A percentile compares a stretch with the other conserved stretches of the same genome.
Conservation (phyloP, 2,888 invertebrate species). For the Serripes groenlandicus region DNA sequence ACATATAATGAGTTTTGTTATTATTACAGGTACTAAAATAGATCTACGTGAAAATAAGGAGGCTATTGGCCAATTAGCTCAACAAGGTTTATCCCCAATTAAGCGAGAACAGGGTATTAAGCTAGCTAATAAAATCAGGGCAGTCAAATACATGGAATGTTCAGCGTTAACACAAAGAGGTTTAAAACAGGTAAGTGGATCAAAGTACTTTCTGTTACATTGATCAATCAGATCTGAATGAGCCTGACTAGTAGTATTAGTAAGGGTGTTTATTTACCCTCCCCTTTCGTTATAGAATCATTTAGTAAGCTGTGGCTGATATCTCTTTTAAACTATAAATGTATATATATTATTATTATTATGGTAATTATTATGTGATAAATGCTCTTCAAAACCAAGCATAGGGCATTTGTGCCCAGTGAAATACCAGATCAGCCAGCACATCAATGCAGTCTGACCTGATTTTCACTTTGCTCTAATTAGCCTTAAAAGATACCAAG, state of each 20-base stretch:
- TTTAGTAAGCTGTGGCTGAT: not conserved
- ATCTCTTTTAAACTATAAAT: not conserved
- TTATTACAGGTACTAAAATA: slow-evolving; percentile 95
- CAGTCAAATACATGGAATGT: slow-evolving; percentile 99
- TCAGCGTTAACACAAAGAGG: slow-evolving; percentile 99
- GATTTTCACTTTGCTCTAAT: no score
- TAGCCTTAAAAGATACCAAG: no score
- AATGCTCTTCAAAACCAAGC: no score
- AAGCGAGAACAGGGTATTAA: slow-evolving; percentile 99
- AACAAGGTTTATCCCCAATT: slow-evolving; percentile 97
- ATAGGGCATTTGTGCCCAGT: no score
- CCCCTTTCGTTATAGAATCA: not conserved
- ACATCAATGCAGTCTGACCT: no score
- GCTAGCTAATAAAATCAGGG: slow-evolving; percentile 98
- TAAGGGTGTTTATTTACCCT: not conserved
- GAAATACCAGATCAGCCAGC: no score
- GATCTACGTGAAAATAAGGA: slow-evolving; percentile 99
- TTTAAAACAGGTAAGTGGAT: slow-evolving; percentile 91
- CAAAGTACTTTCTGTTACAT: not conserved
- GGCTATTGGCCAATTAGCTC: slow-evolving; percentile 95
- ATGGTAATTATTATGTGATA: no score
- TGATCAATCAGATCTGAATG: not conserved
- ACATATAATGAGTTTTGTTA: not conserved
- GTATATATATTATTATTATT: no score
- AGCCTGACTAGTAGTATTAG: not conserved